Evolutionary conservation across 1,140 invertebrate species (phyloP).

Genomic region (Bombus breviceps): DNA sequence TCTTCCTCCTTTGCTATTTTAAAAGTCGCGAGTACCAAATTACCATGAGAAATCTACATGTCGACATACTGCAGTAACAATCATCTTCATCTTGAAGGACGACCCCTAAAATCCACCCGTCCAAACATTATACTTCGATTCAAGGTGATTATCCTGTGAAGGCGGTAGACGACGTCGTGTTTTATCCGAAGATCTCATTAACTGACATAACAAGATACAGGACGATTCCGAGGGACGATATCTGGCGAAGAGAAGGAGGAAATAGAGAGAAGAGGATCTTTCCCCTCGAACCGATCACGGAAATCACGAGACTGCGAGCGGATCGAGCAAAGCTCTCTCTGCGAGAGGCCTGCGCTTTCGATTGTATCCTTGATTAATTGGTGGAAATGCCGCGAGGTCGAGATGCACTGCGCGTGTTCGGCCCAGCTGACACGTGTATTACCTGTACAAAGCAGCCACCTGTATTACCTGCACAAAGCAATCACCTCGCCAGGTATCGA

Average conservation of each 20-base stretch:
- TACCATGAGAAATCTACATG: too few species aligned
- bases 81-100: background rate
- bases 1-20: too few species aligned
- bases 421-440: slow-evolving; percentile 60
- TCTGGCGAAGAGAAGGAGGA: slow-evolving; percentile 23
- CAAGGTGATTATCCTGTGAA: slow-evolving; percentile 22
- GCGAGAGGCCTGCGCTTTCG: background rate
- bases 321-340: slow-evolving; percentile 38
- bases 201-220: slow-evolving; percentile 36
- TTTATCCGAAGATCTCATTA: slow-evolving; percentile 44
- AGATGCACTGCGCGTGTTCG: slow-evolving; percentile 36
- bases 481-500: slow-evolving; percentile 52
- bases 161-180: background rate
- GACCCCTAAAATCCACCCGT: too few species aligned
- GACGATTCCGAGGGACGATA: slow-evolving; percentile 21
- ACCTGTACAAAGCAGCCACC: slow-evolving; percentile 58
- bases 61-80: too few species aligned
- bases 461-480: slow-evolving; percentile 1
- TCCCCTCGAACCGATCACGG: slow-evolving; percentile 24
- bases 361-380: slow-evolving; percentile 57
- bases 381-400: slow-evolving; percentile 40
- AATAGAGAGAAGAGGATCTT: background rate
- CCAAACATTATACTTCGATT: background rate
- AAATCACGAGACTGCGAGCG: slow-evolving; percentile 6
- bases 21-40: too few species aligned